A percentile compares a stretch with the other conserved stretches of the same genome.
Evolutionary conservation across 2,113 vertebrate genomes (phyloP).

Genomic region (Amazona vittata): DNA sequence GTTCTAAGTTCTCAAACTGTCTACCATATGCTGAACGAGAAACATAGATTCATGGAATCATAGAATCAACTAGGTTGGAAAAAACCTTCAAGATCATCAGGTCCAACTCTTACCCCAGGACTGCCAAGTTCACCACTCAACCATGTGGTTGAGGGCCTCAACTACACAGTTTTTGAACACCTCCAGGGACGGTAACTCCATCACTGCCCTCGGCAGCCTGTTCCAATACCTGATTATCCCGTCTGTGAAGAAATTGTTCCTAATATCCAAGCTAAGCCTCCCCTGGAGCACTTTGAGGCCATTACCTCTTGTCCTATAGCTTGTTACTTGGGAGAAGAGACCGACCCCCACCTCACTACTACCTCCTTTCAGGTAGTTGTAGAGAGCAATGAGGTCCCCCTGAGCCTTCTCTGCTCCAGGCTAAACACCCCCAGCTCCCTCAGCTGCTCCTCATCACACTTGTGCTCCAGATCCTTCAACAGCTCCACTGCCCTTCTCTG

Average conservation of each 20-base stretch:
- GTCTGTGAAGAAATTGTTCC: not conserved
- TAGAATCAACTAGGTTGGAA: not conserved
- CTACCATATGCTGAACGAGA: not conserved
- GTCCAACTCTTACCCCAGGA: not conserved
- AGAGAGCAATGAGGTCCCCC: not conserved
- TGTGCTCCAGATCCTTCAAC: not conserved
- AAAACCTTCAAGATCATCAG: not conserved
- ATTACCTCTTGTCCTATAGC: not conserved
- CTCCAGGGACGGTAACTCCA: not conserved
- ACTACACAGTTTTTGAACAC: not conserved
- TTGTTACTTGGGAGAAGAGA: not conserved
- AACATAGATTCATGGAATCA: not conserved
- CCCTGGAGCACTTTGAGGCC: not conserved
- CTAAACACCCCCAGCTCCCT: not conserved
- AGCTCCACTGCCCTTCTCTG: not conserved
- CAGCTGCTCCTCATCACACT: not conserved
- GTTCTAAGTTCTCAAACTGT: not conserved
- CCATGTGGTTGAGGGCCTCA: not conserved
- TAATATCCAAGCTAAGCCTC: not conserved
- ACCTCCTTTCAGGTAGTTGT: not conserved
- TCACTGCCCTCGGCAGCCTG: not conserved
- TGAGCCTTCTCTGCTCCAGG: not conserved
- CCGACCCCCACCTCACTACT: not conserved
- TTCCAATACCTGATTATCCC: not conserved
- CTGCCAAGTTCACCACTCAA: not conserved